phyloP scores from a whole-genome alignment of 2,113 vertebrate species.

The Nanger granti region DNA sequence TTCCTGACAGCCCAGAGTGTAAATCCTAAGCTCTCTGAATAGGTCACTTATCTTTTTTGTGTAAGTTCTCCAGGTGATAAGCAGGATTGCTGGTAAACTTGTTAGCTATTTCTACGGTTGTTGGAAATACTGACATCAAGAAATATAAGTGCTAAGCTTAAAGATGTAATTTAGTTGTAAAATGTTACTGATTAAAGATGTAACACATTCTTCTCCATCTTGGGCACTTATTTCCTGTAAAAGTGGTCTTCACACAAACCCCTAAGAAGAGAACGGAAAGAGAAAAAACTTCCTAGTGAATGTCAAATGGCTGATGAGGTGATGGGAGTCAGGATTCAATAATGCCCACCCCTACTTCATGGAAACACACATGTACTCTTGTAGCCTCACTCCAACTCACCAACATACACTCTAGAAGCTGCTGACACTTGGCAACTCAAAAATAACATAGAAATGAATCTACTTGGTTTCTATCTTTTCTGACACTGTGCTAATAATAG shows the following conservation, averaged over 20 bases:
- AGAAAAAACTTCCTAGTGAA: not conserved
- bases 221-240: not conserved
- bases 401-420: not conserved
- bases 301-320: not conserved
- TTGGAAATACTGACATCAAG: not conserved
- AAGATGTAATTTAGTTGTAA: not conserved
- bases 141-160: not conserved
- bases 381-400: not conserved
- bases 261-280: not conserved
- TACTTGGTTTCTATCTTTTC: not conserved
- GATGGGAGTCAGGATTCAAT: not conserved
- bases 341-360: not conserved
- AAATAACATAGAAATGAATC: not conserved
- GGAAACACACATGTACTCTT: not conserved
- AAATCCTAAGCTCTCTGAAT: not conserved
- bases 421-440: not conserved
- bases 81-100: not conserved
- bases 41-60: not conserved
- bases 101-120: not conserved
- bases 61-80: not conserved
- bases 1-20: not conserved
- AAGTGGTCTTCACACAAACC: not conserved
- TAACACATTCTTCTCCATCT: not conserved
- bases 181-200: not conserved
- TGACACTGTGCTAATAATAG: not conserved